Conservation (phyloP, 2,888 invertebrate species). For the Cyrtodaria siliqua region DNA sequence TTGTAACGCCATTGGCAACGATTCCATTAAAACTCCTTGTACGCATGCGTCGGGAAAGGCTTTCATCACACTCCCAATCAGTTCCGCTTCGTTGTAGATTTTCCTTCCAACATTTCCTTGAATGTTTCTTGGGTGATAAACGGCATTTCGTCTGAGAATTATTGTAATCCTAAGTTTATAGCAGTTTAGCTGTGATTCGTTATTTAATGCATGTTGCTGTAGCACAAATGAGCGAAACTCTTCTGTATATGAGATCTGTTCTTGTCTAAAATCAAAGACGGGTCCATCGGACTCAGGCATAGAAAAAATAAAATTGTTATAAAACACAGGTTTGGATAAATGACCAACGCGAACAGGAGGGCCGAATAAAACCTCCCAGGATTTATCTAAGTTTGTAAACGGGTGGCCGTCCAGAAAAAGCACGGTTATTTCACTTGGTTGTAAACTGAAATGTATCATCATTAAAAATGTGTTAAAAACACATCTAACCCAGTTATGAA, state of each 20-base stretch:
- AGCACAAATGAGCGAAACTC: constrained; percentile 77
- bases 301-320: constrained; percentile 69
- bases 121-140: constrained; percentile 81
- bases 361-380: constrained; percentile 75
- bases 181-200: constrained; percentile 53
- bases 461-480: constrained; percentile 68
- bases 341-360: constrained; percentile 63
- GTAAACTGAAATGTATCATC: constrained; percentile 51
- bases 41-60: constrained; percentile 60
- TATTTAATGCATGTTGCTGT: constrained; percentile 48
- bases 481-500: constrained; percentile 68
- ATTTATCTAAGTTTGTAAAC: constrained; percentile 67
- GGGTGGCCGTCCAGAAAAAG: constrained; percentile 79
- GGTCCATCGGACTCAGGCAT: constrained; percentile 71
- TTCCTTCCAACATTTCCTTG: constrained; percentile 76
- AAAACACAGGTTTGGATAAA: constrained; percentile 52
- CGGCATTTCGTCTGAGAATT: constrained; percentile 76
- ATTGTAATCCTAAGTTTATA: constrained; percentile 66
- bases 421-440: constrained; percentile 66
- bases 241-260: constrained; percentile 66
- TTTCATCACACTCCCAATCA: constrained; percentile 55
- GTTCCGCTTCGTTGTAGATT: constrained; percentile 77
- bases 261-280: constrained; percentile 61
- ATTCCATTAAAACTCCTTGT: constrained; percentile 74
- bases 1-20: constrained; percentile 73